Evolutionary conservation across 1,140 invertebrate species (phyloP), one percentile per base, ranked within the genome.

Genomic region (Theocolax elegans): DNA sequence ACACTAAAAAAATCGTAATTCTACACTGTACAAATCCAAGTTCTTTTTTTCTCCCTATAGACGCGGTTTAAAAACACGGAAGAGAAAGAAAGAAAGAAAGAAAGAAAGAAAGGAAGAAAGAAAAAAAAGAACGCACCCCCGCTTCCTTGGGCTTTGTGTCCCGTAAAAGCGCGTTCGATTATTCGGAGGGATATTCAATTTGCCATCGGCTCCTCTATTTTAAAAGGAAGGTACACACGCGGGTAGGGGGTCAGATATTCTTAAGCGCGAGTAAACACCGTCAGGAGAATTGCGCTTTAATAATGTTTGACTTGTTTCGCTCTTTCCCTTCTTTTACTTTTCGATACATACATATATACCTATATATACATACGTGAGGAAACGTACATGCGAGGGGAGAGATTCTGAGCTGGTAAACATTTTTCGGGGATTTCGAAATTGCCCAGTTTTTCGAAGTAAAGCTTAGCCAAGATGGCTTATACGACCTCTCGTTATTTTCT

Each of bases 301-400:
- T 58, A 64, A 71, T 71, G 68, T 71, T 71, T 71, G 68, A 63
- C 59, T 71, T 65, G 60, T 15, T 53, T 60, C 56, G 10, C 23
- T 44, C 15, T 35, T 35, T 35, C 10, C 10, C 10, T 23, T 40
- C 31, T 58, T 35, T 49, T 40, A 6, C 23, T 27, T 35, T 17
- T 8, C 12, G 4, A 10, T 35, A 6, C 31, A 35, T n/a, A 35
- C 31, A 10, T 35, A 35, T 35, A 35, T 35, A 35, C 10, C 31
- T 35, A n/a, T n/a, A n/a, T n/a, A n/a, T n/a, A n/a, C n/a, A n/a
- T n/a, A n/a, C n/a, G n/a, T n/a, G n/a, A n/a, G n/a, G n/a, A n/a
- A n/a, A n/a, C n/a, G n/a, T n/a, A n/a, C n/a, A n/a, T n/a, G n/a
- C n/a, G n/a, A n/a, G n/a, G 3, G 19, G 44, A 46, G 44, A 15